Conservation (phyloP, 2,113 vertebrate genomes). For the Pterocles gutturalis region DNA sequence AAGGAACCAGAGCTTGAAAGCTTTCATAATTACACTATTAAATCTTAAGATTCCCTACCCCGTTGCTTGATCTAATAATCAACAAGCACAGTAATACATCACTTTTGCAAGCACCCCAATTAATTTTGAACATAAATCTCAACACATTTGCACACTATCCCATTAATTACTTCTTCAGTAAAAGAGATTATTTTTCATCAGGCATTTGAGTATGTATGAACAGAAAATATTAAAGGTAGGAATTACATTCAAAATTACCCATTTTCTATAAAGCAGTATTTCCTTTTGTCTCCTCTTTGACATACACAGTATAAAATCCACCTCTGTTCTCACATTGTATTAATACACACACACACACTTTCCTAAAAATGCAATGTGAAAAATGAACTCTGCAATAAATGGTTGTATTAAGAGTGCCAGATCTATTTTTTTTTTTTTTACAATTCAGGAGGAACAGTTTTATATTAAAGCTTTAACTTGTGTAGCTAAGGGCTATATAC, state of each 20-base stretch:
- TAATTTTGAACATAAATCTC: slow-evolving; percentile 64
- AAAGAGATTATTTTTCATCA: neutral
- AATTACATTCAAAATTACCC: neutral
- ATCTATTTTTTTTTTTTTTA: slow-evolving; percentile 2
- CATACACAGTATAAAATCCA: neutral
- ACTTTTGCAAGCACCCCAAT: slow-evolving; percentile 26
- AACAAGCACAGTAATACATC: slow-evolving; percentile 32
- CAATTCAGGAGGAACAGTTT: neutral
- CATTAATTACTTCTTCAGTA: neutral
- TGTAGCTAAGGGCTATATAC: neutral
- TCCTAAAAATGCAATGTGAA: neutral
- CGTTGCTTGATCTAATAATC: slow-evolving; percentile 24
- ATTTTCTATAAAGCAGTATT: neutral
- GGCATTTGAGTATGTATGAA: neutral
- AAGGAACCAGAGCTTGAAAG: slow-evolving; percentile 1
- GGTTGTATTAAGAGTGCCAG: neutral
- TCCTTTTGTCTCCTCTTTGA: neutral
- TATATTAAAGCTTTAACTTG: neutral
- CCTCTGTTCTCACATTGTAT: neutral
- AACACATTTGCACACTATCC: neutral
- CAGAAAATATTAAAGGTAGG: neutral
- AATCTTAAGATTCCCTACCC: slow-evolving; percentile 37
- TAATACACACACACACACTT: neutral
- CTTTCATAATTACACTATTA: slow-evolving; percentile 39
- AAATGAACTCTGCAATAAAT: neutral